Base-by-base conservation (phyloP, 2,113 vertebrate genomes). In the Archilochus colubris region DNA sequence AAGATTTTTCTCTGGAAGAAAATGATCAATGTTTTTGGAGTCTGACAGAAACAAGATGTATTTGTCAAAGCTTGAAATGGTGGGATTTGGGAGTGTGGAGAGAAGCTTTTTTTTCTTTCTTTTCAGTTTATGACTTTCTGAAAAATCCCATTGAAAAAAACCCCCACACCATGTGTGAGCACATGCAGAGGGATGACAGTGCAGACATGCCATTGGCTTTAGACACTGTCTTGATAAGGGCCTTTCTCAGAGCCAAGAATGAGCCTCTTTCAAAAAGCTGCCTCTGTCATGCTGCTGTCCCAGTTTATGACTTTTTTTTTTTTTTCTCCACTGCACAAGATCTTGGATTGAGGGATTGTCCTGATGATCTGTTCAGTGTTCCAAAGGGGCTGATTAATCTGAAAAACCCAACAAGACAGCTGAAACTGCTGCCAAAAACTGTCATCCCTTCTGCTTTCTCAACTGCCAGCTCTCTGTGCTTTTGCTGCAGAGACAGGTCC, bases 381-480 rank as follows among this genome's bases (percentile, higher is more conserved):
- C 94, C 95, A 96, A 96, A 91, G 96, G 79, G 87, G 93, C 92
- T 96, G 97, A 96, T 94, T 96, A 95, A 97, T 96, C 95, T 97
- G 96, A 97, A 96, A 97, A 97, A 97, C 96, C 93, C 93, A 95
- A 95, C 90, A 89, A 95, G 97, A 97, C 97, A 97, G 97, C 94
- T 96, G 94, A 96, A 97, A 88, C 86, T 1, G 16, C 95, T 97
- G 97, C 97, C 97, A 97, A 96, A 95, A 96, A 93, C 80, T 94
- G 93, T 96, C 96, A 93, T 96, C 88, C 92, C 15, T 77, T 93
- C 77, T 94, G 86, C 85, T 91, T 85, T 95, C 94, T 94, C 93
- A 50, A 96, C 96, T 96, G 97, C 96, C 97, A 97, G 95, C 87
- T 94, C 51, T 94, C 87, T 74, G 58, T 63, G 82, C 79, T 44